Percentiles rank a stretch among this genome's conserved stretches.
Conservation (phyloP, 2,888 invertebrate species). For the Pyrrhosoma nymphula region DNA sequence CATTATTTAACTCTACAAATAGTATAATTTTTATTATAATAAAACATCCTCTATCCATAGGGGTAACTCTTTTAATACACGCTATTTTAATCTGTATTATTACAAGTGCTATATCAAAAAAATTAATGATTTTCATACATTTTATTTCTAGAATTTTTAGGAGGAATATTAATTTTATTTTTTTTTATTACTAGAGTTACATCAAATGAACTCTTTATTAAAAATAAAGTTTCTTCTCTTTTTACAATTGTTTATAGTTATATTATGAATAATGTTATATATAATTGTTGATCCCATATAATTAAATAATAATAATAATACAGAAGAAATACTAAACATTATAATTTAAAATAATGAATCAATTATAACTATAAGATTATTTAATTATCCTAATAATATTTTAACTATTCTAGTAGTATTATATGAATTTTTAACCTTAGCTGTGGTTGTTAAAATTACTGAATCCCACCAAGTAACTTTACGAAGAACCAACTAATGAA, state of each 20-base stretch:
- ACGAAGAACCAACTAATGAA: too few relatives aligned
- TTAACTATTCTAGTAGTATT: too few relatives aligned
- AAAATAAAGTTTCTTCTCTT: neutral
- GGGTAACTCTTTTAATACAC: slow-evolving; percentile 80
- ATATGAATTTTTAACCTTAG: too few relatives aligned
- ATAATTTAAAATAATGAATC: neutral
- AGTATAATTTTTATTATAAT: slow-evolving; percentile 77
- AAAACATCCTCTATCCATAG: slow-evolving; percentile 80
- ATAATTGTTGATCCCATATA: neutral
- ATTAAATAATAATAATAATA: neutral
- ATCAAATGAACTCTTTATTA: slow-evolving; percentile 82
- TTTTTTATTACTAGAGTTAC: slow-evolving; percentile 83
- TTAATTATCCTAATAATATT: too few relatives aligned
- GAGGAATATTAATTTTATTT: slow-evolving; percentile 84
- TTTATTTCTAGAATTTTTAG: slow-evolving; percentile 83
- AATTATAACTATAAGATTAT: too few relatives aligned
- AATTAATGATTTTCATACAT: slow-evolving; percentile 83
- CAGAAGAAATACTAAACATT: neutral
- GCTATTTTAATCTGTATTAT: too few relatives aligned
- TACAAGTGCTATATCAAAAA: slow-evolving; percentile 79
- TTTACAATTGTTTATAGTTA: neutral
- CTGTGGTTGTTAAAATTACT: too few relatives aligned
- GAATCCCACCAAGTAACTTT: too few relatives aligned
- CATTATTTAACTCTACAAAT: slow-evolving; percentile 76
- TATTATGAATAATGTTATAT: neutral